Percentiles rank a stretch among this genome's conserved stretches.
phyloP scores from a whole-genome alignment of 37 sponge, comb jelly and placozoan species.

The Beroe ovata region DNA sequence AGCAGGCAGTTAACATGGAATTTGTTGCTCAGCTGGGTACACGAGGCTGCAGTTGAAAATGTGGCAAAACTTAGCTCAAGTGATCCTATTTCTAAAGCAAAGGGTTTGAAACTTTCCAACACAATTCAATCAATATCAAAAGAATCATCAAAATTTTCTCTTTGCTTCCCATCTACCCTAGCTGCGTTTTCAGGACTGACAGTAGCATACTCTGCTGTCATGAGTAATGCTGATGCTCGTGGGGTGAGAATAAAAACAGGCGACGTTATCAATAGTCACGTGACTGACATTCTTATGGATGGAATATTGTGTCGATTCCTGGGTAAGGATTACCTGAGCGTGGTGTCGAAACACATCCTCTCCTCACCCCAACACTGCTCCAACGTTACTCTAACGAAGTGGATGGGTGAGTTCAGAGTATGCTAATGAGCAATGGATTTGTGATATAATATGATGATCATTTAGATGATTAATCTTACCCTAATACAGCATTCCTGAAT shows the following conservation, averaged over 20 bases:
- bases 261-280: neutral
- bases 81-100: conserved; percentile 15
- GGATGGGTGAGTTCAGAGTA: conserved; percentile 54
- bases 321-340: conserved; percentile 46
- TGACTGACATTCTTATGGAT: conserved; percentile 12
- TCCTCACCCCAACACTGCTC: conserved; percentile 37
- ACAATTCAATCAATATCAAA: neutral
- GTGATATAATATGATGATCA: too few species aligned
- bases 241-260: conserved; percentile 16
- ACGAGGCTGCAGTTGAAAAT: conserved; percentile 5
- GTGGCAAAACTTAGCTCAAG: neutral
- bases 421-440: too few species aligned
- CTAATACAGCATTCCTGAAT: neutral
- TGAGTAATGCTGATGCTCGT: conserved; percentile 29
- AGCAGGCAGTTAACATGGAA: neutral
- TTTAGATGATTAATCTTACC: neutral
- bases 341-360: conserved; percentile 14
- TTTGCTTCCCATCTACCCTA: neutral
- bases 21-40: conserved; percentile 18
- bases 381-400: neutral
- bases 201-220: conserved; percentile 10
- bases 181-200: conserved; percentile 1
- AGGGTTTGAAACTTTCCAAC: conserved; percentile 3
- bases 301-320: neutral
- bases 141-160: neutral